Evolutionary conservation across 2,113 vertebrate species (phyloP).

Genomic region (Gymnogyps californianus): DNA sequence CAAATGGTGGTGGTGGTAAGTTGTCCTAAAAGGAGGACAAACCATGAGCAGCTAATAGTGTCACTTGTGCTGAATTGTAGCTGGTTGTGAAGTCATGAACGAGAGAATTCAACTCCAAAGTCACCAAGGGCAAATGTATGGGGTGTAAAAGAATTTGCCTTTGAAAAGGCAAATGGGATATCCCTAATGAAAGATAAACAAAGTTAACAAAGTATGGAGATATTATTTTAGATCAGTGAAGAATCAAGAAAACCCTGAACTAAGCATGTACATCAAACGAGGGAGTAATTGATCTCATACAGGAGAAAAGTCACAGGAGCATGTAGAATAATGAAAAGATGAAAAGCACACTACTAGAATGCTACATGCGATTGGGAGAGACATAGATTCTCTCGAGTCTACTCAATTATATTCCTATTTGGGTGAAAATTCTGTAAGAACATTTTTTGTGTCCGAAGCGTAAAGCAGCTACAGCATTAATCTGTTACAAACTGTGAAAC

Average conservation of each 20-base stretch:
- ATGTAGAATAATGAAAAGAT: neutral
- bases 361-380: neutral
- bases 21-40: neutral
- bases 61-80: neutral
- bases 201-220: neutral
- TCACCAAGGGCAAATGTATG: neutral
- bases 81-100: neutral
- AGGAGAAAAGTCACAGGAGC: neutral
- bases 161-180: neutral
- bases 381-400: neutral
- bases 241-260: neutral
- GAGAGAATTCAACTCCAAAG: neutral
- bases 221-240: neutral
- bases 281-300: neutral
- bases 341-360: neutral
- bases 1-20: neutral
- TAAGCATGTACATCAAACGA: neutral
- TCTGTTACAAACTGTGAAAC: neutral
- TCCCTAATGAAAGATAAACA: neutral
- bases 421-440: neutral
- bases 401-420: neutral
- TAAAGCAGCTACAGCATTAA: neutral
- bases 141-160: neutral
- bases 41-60: neutral
- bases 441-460: neutral